phyloP scores from a whole-genome alignment of 2,113 vertebrate genomes.

The Aphyosemion australe region DNA sequence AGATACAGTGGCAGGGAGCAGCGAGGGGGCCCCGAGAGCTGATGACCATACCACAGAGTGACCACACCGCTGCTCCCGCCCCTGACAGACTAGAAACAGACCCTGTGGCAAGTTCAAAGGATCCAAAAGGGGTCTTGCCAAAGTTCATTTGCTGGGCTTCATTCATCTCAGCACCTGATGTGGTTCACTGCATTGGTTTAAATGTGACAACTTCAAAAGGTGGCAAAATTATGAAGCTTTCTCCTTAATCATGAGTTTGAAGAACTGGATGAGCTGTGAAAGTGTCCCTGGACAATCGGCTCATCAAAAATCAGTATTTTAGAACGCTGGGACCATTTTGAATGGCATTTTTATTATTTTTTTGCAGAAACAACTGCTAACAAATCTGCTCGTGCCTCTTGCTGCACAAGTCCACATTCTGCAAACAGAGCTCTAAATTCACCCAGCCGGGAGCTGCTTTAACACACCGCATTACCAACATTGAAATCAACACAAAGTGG shows the following conservation, averaged over 20 bases:
- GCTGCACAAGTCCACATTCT: slow-evolving; percentile 37
- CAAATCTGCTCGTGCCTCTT: slow-evolving; percentile 40
- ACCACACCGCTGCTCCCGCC: slow-evolving; percentile 57
- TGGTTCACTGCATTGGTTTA: slow-evolving; percentile 53
- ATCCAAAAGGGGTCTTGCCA: slow-evolving; percentile 65
- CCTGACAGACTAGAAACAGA: slow-evolving; percentile 73
- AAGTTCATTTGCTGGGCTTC: slow-evolving; percentile 68
- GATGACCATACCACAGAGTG: slow-evolving; percentile 74
- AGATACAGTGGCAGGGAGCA: slow-evolving; percentile 83
- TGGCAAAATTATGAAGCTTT: slow-evolving; percentile 22
- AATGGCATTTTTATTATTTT: background rate
- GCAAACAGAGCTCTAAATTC: slow-evolving; percentile 46
- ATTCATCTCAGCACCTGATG: slow-evolving; percentile 72
- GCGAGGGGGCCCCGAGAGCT: slow-evolving; percentile 76
- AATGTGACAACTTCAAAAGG: slow-evolving; percentile 65
- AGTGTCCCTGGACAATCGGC: background rate
- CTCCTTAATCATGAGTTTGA: slow-evolving; percentile 30
- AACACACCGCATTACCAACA: slow-evolving; percentile 64
- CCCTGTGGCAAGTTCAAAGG: slow-evolving; percentile 75
- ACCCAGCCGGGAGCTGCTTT: slow-evolving; percentile 48
- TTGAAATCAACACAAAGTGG: slow-evolving; percentile 74
- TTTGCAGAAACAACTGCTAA: slow-evolving; percentile 1
- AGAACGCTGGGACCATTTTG: background rate
- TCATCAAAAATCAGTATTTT: slow-evolving; percentile 7
- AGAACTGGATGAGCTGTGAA: background rate